Conservation (phyloP, 2,797 vertebrate genomes). For the Oreonectes daqikongensis region DNA sequence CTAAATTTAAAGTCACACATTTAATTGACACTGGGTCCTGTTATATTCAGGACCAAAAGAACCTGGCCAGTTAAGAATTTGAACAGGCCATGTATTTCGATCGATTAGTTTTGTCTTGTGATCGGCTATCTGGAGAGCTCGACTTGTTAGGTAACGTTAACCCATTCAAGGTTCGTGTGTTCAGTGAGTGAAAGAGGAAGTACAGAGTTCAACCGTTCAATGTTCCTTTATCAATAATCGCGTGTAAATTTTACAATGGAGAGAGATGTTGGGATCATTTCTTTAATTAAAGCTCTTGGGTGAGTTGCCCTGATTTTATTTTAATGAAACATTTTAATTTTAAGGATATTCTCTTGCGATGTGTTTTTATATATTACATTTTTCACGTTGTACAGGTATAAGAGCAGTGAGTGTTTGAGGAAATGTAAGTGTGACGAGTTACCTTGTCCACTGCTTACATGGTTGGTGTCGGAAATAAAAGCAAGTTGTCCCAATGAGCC, state of each 20-base stretch:
- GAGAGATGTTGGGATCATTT: conserved; percentile 57
- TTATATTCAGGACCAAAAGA: background rate
- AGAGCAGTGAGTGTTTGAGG: conserved; percentile 57
- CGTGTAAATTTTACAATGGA: conserved; percentile 61
- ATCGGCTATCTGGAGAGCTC: background rate
- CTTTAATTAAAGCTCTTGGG: conserved; percentile 70
- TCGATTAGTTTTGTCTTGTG: conserved; percentile 38
- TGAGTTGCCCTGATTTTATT: conserved; percentile 52
- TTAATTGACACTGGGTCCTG: background rate
- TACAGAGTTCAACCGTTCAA: background rate
- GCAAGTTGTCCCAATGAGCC: conserved; percentile 58
- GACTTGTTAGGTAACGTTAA: background rate
- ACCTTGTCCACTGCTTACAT: conserved; percentile 75
- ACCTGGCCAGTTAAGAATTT: background rate
- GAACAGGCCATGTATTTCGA: background rate
- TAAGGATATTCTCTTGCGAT: background rate
- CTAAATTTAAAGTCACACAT: too few relatives aligned
- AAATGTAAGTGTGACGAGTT: conserved; percentile 76
- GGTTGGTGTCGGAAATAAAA: conserved; percentile 69
- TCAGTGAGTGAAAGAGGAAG: conserved; percentile 6
- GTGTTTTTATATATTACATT: background rate
- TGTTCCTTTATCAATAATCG: background rate
- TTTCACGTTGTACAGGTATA: conserved; percentile 67
- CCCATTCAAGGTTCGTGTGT: background rate
- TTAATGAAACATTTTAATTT: background rate